Evolutionary conservation across 1,140 invertebrate genomes (phyloP), one percentile per base, ranked within the genome.

Genomic region (Lepeophtheirus salmonis): DNA sequence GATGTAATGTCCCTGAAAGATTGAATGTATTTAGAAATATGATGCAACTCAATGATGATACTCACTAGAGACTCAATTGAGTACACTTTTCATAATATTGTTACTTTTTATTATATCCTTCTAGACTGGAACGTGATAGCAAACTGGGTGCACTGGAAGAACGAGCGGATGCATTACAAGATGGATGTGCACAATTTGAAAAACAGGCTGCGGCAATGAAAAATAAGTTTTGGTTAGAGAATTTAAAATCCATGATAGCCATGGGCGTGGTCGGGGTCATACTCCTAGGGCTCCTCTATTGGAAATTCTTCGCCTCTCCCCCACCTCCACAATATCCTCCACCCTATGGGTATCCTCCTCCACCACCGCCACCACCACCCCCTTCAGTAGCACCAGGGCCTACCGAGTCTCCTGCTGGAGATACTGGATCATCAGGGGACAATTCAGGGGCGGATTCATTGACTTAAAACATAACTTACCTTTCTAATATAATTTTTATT

Each of bases 161-260:
- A 21, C 49, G 59, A 16, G 60, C 71, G 86, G 89, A 94, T 80
- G 87, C 86, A 65, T 75, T 95, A 53, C 89, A 96, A 70, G 87
- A 92, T 72, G 91, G 91, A 62, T 92, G 91, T 62, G 94, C 89
- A 68, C 91, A 96, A 69, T 97, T 97, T 74, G 92, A 97, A 75
- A 89, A 94, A 65, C 89, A 91, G 25, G 59, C 59, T 22, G 59
- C 59, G 3, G 50, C 59, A 2, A 54, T 61, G 59, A 61, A 61
- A 23, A 61, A 61, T 21, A 61, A 61, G 49, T 61, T 61, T 25
- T 61, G 59, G 59, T 50, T 61, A 13, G 59, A 61, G 50, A 61
- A 61, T 22, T 23, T 61, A 12, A 61, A 61, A 23, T 56, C 59
- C 23, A 61, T 61, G 48, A 61, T 61, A 21, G 59, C 50, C 49